Conservation (phyloP, 1,140 invertebrate species). For the Drosophila lacertosa region DNA sequence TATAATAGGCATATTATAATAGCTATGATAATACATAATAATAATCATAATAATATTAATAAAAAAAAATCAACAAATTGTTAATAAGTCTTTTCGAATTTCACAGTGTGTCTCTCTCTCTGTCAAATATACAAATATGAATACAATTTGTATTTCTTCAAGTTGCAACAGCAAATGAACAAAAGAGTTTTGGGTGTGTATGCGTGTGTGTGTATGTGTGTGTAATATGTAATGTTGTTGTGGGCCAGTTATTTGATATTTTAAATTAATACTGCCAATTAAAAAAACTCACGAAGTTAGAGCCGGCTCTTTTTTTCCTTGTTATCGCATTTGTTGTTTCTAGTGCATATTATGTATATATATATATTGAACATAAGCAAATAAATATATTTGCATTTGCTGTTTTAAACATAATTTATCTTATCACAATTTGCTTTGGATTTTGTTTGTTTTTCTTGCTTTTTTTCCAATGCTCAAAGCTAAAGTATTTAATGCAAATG, state of each 20-base stretch:
- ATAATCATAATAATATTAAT: conserved; percentile 49
- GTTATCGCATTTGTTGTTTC: not conserved
- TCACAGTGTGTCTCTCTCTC: conserved; percentile 79
- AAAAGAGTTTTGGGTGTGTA: not conserved
- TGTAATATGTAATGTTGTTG: conserved; percentile 21
- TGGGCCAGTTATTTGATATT: conserved; percentile 1
- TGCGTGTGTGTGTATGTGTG: conserved; percentile 29
- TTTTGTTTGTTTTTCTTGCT: conserved; percentile 17
- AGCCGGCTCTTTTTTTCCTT: conserved; percentile 29
- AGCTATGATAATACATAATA: conserved; percentile 49
- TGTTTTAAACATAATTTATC: conserved; percentile 36
- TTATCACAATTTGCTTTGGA: conserved; percentile 65
- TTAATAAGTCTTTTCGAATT: conserved; percentile 81
- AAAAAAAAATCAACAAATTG: conserved; percentile 74
- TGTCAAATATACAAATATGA: conserved; percentile 56
- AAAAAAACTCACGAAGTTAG: conserved; percentile 28
- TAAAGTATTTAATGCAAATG: conserved; percentile 13
- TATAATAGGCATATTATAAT: conserved; percentile 34
- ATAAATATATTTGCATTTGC: conserved; percentile 25
- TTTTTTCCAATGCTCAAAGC: conserved; percentile 11
- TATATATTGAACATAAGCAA: conserved; percentile 13
- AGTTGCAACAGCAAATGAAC: conserved; percentile 66
- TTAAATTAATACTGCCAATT: conserved; percentile 15
- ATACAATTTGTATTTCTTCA: conserved; percentile 56
- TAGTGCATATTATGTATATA: not conserved